Conservation (phyloP, 1,140 invertebrate genomes). For the Drosophila nannoptera region DNA sequence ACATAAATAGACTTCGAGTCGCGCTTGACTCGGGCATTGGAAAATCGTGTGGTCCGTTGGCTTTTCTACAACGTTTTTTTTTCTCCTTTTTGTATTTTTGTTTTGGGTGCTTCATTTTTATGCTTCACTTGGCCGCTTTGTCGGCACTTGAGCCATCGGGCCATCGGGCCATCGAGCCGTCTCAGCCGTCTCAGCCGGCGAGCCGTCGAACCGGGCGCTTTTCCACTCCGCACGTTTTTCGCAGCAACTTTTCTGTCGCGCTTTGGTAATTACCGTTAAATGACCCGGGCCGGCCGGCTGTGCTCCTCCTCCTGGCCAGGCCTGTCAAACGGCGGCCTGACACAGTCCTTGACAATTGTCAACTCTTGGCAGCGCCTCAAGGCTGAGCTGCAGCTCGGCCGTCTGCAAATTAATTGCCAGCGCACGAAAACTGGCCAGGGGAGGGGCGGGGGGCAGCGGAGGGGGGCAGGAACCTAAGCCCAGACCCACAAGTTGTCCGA, state of each 20-base stretch:
- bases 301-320: background rate
- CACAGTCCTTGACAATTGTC: constrained; percentile 75
- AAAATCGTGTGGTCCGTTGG: constrained; percentile 64
- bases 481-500: constrained; percentile 36
- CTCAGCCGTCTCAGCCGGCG: no score
- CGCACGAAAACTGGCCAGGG: constrained; percentile 9
- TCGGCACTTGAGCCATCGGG: constrained; percentile 57
- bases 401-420: constrained; percentile 74
- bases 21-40: constrained; percentile 59
- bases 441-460: background rate
- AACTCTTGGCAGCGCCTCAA: constrained; percentile 57
- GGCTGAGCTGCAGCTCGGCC: constrained; percentile 54
- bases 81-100: constrained; percentile 40
- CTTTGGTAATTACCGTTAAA: constrained; percentile 75
- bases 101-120: constrained; percentile 67
- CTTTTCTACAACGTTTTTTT: constrained; percentile 6
- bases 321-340: constrained; percentile 44
- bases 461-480: background rate
- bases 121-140: constrained; percentile 70
- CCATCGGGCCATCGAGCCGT: no score
- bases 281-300: constrained; percentile 55
- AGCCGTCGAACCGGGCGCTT: constrained; percentile 20
- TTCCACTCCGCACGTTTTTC: constrained; percentile 50
- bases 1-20: constrained; percentile 75
- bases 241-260: constrained; percentile 58